These are phyloP conservation scores for Blera fallax DNA, from an alignment of 2,888 invertebrate genomes.

Conservation along the genomic window DNA sequence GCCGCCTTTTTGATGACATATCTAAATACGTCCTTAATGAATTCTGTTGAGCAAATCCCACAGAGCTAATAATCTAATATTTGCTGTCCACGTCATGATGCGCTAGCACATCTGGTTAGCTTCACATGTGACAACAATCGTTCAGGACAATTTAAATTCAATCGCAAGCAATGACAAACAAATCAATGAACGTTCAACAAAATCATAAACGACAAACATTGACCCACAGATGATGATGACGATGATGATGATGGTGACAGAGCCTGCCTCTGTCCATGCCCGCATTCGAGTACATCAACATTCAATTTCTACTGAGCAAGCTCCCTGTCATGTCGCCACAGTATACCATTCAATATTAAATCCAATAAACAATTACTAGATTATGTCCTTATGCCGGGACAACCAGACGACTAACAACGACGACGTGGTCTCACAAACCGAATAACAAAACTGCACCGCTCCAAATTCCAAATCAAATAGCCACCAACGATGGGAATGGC, in stretches of 20 bases:
- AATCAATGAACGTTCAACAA: constrained; percentile 45
- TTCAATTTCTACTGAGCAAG: constrained; percentile 19
- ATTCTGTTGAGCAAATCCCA: constrained; percentile 8
- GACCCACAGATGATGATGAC: constrained; percentile 6
- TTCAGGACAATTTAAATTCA: constrained; percentile 40
- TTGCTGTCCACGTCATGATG: not conserved
- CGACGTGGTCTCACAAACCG: constrained; percentile 40
- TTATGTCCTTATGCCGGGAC: constrained; percentile 52
- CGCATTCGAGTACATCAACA: constrained; percentile 33
- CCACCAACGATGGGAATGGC: constrained; percentile 63
- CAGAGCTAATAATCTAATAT: constrained; percentile 12
- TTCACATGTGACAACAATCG: constrained; percentile 32
- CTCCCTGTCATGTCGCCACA: constrained; percentile 49
- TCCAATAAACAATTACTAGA: constrained; percentile 71
- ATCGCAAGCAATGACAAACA: constrained; percentile 40
- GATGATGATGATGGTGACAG: constrained; percentile 17
- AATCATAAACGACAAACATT: constrained; percentile 63
- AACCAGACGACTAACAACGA: constrained; percentile 5
- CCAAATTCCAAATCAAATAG: constrained; percentile 70
- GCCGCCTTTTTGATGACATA: not conserved
- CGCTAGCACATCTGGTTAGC: not conserved
- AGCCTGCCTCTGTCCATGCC: not conserved
- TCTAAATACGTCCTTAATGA: constrained; percentile 10
- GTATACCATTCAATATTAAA: constrained; percentile 67
- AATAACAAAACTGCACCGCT: constrained; percentile 53